Base-by-base conservation (phyloP, 2,888 invertebrate species). In the Eupithecia abbreviata region DNA sequence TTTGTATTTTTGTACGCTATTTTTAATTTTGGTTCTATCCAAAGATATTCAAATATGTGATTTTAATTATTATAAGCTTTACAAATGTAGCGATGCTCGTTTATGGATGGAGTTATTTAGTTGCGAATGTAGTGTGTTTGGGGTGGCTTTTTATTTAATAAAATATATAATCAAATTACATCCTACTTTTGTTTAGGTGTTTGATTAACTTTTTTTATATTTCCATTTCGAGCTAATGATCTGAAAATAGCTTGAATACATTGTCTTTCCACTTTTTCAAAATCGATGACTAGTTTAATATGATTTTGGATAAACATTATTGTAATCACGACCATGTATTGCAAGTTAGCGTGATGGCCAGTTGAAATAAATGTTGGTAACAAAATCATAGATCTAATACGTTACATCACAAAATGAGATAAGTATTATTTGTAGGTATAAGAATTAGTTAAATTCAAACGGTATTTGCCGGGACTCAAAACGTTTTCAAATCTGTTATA, bases 1-100 rank as follows among this genome's bases (percentile, higher is more conserved):
- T 93, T 94, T 93, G 90, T 93, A 94, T 92, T 93, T 94, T 93
- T 93, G 92, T 94, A 93, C 87, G 92, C 91, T 93, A 90, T 90
- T 91, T 94, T 93, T 90, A 91, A 73, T 81, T 93, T 95, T 93
- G 94, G 94, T 93, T 91, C 89, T 90, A 92, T 89, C 94, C 94
- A 94, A 95, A 95, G 94, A 95, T 95, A 93, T 94, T 94, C 94
- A 93, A 93, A 92, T 87, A 93, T 94, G 94, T 94, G 94, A 94
- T 93, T 93, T 91, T 85, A 90, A 91, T 91, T 92, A 92, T 91
- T 90, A 89, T 92, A 91, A 93, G 92, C 93, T 94, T 93, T 93
- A 94, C 90, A 89, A 93, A 92, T 92, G 89, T 91, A 90, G 92
- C 91, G 89, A 90, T 91, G 88, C 87, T 87, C 82, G 84, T 82